phyloP scores from a whole-genome alignment of 2,797 vertebrate genomes.

The Syngnathus acus region DNA sequence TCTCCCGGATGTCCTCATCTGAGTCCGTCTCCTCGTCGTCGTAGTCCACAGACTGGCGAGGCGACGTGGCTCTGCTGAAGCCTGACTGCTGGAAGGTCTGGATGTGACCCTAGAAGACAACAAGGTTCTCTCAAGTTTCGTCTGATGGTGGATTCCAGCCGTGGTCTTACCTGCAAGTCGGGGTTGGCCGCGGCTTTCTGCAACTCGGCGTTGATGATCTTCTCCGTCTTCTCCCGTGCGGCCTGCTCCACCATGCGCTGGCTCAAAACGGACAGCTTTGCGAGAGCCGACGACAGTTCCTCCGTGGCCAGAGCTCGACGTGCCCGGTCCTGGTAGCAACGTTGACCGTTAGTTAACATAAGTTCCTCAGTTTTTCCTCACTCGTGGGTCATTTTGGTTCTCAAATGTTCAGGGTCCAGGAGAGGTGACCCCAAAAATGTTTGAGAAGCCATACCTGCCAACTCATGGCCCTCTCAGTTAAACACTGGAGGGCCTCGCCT shows the following conservation, averaged over 20 bases:
- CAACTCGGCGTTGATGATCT: conserved; percentile 95
- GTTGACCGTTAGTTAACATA: background rate
- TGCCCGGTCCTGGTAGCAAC: conserved; percentile 76
- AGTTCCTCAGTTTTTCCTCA: background rate
- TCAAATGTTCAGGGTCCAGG: too few relatives aligned
- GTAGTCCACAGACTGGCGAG: conserved; percentile 85
- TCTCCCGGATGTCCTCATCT: conserved; percentile 94
- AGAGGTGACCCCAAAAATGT: background rate
- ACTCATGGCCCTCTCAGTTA: conserved; percentile 96
- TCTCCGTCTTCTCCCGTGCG: conserved; percentile 94
- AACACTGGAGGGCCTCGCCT: conserved; percentile 91
- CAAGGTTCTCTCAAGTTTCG: too few relatives aligned
- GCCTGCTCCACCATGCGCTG: conserved; percentile 98
- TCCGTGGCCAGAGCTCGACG: conserved; percentile 91
- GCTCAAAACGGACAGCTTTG: conserved; percentile 93
- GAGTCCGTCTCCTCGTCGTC: conserved; percentile 98
- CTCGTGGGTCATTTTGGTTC: too few relatives aligned
- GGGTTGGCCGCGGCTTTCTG: conserved; percentile 98
- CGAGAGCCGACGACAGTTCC: conserved; percentile 90
- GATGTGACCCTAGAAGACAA: conserved; percentile 80
- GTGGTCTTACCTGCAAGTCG: conserved; percentile 81
- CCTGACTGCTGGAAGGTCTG: conserved; percentile 95
- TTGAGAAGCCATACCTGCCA: conserved; percentile 75
- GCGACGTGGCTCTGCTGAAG: conserved; percentile 89
- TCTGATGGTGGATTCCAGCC: background rate